Percentiles rank a stretch among this genome's conserved stretches.
These are phyloP conservation scores for Amblyornis subalaris DNA, from an alignment of 2,113 vertebrate genomes.

Conservation along the genomic window DNA sequence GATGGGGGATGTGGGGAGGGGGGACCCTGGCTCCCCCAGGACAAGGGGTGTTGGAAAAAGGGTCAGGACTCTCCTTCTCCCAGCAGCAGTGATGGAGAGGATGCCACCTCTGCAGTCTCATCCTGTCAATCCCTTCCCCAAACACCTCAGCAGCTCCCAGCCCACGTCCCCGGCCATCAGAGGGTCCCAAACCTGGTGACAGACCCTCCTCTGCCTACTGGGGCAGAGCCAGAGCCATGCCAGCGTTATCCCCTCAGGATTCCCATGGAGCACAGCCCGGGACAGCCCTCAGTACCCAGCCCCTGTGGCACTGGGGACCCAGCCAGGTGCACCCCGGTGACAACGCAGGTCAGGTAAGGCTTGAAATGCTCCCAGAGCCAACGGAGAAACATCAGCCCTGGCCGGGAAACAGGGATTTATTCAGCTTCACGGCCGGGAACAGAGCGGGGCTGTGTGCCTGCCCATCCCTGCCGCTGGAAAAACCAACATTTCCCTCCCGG, in stretches of 20 bases:
- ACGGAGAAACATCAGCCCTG: neutral
- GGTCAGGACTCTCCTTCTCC: neutral
- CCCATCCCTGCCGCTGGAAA: slow-evolving; percentile 46
- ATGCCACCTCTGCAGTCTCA: neutral
- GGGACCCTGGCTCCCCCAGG: accelerated
- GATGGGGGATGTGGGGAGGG: neutral
- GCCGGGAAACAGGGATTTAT: slow-evolving; percentile 49
- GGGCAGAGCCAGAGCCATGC: accelerated
- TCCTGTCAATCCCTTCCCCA: neutral
- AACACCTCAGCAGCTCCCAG: neutral
- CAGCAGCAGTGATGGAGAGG: neutral
- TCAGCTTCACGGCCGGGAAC: neutral
- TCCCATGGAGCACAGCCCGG: accelerated
- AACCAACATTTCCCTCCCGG: slow-evolving; percentile 7
- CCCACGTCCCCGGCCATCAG: accelerated
- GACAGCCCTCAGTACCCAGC: neutral
- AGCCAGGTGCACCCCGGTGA: neutral
- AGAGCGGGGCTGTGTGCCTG: slow-evolving; percentile 23
- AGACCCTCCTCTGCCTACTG: neutral
- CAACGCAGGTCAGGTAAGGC: neutral
- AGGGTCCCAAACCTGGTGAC: neutral
- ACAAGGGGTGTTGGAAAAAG: neutral
- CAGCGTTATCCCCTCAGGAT: neutral
- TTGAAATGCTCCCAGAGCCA: neutral
- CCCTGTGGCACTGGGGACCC: neutral